Evolutionary conservation across 2,888 invertebrate species (phyloP), one percentile per base, ranked within the genome.

Genomic region (Netelia virgata): DNA sequence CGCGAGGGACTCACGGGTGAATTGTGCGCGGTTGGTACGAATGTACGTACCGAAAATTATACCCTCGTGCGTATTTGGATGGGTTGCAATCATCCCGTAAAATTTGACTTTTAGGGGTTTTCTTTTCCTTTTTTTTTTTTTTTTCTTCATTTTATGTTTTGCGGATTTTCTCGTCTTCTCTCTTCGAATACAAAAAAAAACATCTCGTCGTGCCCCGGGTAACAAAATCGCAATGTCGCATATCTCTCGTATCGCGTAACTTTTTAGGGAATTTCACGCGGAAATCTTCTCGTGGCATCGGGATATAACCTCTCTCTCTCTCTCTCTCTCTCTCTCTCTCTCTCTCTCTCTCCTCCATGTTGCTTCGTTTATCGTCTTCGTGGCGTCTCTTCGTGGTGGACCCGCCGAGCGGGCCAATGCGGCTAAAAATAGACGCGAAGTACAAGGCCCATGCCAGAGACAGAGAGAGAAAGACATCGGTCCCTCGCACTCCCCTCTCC

Each of bases 81-180:
- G 14, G 47, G 6, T 47, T 11, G 47, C 10, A 47, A 47, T 47
- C 91, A n/a, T n/a, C 94, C 94, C 87, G 82, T 92, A 72, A 86
- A 87, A 74, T 88, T 89, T 90, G 88, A 28, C 28, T 28, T 28
- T 28, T 28, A 28, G 28, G 23, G n/a, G n/a, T n/a, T 3, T 23
- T 23, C 23, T 23, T 91, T 89, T 76, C 28, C 83, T 74, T 72
- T 82, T 64, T 75, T 72, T 36, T 74, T 84, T 64, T 82, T 64
- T 75, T 72, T 36, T 74, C 83, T 64, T 84, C 87, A 86, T 88
- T 87, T 85, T 87, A 87, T 86, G 28, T 28, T 28, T 28, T 5
- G 28, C 28, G 6, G 3, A 28, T 28, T 28, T 28, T 28, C 6
- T 3, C 28, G 28, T 5, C 6, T 28, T 28, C 6, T 28, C 28